These are phyloP conservation scores for Clivina fossor DNA, from an alignment of 2,888 invertebrate species.

Conservation along the genomic window DNA sequence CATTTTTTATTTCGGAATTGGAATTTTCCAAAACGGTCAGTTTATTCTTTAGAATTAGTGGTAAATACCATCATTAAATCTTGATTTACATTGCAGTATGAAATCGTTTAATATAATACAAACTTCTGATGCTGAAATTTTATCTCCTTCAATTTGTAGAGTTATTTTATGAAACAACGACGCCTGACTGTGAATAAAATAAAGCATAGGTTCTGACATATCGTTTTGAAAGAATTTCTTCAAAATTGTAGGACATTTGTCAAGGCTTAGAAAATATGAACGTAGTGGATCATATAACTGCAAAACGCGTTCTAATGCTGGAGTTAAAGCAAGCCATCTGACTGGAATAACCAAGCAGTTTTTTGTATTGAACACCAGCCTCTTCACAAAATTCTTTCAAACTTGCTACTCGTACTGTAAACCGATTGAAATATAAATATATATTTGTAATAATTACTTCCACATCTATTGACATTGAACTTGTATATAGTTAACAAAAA, in stretches of 20 bases:
- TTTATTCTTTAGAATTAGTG: slow-evolving; percentile 59
- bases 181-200: slow-evolving; percentile 42
- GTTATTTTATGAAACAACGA: slow-evolving; percentile 35
- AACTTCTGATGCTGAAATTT: slow-evolving; percentile 40
- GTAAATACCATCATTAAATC: slow-evolving; percentile 45
- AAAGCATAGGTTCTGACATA: slow-evolving; percentile 39
- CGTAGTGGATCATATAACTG: slow-evolving; percentile 41
- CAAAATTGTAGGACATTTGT: slow-evolving; percentile 43
- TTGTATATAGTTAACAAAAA: no score
- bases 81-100: slow-evolving; percentile 38
- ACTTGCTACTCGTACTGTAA: no score
- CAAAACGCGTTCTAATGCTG: slow-evolving; percentile 41
- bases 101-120: slow-evolving; percentile 37
- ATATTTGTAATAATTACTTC: no score
- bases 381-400: slow-evolving; percentile 42
- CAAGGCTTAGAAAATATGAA: slow-evolving; percentile 43
- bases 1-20: slow-evolving; percentile 27
- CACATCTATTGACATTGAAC: no score
- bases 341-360: slow-evolving; percentile 41
- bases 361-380: slow-evolving; percentile 40
- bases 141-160: slow-evolving; percentile 35
- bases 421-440: no score
- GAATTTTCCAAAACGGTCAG: slow-evolving; percentile 54
- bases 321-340: slow-evolving; percentile 41
- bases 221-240: slow-evolving; percentile 42